Percentiles rank a stretch among this genome's conserved stretches.
Conservation (phyloP, 2,113 vertebrate species). For the Prietella phreatophila region DNA sequence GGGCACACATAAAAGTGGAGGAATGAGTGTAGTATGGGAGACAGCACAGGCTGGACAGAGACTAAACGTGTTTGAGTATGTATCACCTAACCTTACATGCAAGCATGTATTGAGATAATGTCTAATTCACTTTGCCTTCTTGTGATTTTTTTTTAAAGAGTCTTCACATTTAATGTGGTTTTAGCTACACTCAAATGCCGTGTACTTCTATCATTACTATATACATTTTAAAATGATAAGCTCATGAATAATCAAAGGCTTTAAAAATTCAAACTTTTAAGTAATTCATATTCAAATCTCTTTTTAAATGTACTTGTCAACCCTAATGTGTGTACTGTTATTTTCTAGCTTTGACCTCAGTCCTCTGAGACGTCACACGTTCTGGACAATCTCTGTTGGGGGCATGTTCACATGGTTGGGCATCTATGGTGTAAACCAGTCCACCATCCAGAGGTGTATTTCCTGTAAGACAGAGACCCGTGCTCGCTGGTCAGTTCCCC, state of each 20-base stretch:
- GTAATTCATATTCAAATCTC: background rate
- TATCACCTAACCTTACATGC: background rate
- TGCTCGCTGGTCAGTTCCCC: constrained; percentile 75
- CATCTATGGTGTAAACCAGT: constrained; percentile 84
- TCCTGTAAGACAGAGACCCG: constrained; percentile 82
- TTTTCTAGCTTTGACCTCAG: constrained; percentile 71
- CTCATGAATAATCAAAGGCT: background rate
- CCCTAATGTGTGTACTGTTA: background rate
- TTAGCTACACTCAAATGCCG: background rate
- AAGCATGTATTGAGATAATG: background rate
- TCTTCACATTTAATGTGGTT: background rate
- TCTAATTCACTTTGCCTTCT: no score
- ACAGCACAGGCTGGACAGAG: constrained; percentile 70
- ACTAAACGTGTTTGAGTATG: constrained; percentile 77
- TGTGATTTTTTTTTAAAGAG: background rate
- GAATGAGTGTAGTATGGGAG: constrained; percentile 69
- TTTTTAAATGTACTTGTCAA: background rate
- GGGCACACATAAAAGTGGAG: constrained; percentile 70
- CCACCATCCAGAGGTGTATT: constrained; percentile 83
- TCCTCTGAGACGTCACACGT: constrained; percentile 81
- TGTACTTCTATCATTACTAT: background rate
- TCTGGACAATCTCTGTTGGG: constrained; percentile 83
- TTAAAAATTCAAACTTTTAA: background rate
- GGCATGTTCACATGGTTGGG: constrained; percentile 87
- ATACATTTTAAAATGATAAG: background rate